Evolutionary conservation across 2,113 vertebrate genomes (phyloP), one percentile per base, ranked within the genome.

Genomic region (Sminthopsis crassicaudata): DNA sequence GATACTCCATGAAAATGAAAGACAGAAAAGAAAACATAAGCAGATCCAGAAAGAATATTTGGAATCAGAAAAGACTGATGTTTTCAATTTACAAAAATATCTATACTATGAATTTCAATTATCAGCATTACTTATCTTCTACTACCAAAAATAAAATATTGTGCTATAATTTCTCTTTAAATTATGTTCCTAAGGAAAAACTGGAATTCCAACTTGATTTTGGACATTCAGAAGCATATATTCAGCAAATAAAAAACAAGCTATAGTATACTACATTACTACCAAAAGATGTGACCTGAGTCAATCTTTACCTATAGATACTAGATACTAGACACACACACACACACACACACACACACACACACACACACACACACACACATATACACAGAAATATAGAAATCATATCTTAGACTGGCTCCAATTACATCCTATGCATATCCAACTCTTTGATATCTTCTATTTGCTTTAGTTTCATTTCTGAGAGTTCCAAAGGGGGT

Each of bases 381-480:
- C 1, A 30, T 8, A 4, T 36, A 67, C 25, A 25, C 10, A 57
- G 9, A 67, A 67, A 12, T 16, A 12, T 2, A 67, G 60, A 67
- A 36, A 67, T 16, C 60, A 36, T 4, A 36, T 67, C 60, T 14
- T 67, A 67, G 30, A 1, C 3, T 36, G 57, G 25, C 25, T 23
- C 27, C 26, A 60, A 60, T 2, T 11, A 60, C 4, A 67, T 67
- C 3, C 60, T 67, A 14, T 67, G 30, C 30, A 67, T 36, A 67
- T 6, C 60, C 30, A 67, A 67, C 30, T 12, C 30, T 22, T 67
- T 36, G 12, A 93, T 84, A 53, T 51, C 51, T 91, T 95, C 46
- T 12, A 46, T 92, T 95, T 23, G 92, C 55, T 93, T 92, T 92
- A 26, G 92, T 95, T 96, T 95, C 52, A 95, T 91, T 92, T 94